Conservation (phyloP, 2,113 vertebrate species). For the Oxygymnocypris stewartii region DNA sequence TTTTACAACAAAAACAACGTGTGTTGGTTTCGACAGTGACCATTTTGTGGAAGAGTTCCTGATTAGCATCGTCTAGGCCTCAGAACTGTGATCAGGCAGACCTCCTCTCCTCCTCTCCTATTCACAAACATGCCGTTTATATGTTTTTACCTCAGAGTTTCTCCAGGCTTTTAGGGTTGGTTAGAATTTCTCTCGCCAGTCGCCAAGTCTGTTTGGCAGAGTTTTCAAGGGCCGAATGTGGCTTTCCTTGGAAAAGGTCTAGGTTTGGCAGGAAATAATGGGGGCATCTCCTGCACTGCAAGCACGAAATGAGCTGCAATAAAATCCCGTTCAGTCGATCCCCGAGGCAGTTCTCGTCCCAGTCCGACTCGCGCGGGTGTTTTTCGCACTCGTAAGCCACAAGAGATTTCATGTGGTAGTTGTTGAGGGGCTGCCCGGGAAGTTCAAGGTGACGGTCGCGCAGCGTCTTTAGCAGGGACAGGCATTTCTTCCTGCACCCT, state of each 20-base stretch:
- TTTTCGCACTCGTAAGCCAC: conserved; percentile 99
- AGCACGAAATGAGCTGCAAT: conserved; percentile 98
- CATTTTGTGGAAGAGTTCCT: conserved; percentile 63
- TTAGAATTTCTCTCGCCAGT: conserved; percentile 96
- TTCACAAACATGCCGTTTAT: conserved; percentile 40
- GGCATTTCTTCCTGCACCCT: conserved; percentile 97
- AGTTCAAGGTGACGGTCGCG: conserved; percentile 97
- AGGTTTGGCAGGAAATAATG: conserved; percentile 97
- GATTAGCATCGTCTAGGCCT: conserved; percentile 61
- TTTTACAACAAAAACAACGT: conserved; percentile 61
- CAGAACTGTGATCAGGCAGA: conserved; percentile 50
- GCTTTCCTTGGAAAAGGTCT: conserved; percentile 98
- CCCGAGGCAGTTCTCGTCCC: conserved; percentile 97
- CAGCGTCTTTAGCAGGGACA: conserved; percentile 95
- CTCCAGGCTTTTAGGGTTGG: conserved; percentile 99
- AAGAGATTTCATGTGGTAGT: conserved; percentile 98
- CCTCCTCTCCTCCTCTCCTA: conserved; percentile 15
- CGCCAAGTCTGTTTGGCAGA: conserved; percentile 99
- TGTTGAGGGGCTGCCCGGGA: conserved; percentile 93
- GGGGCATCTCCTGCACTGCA: conserved; percentile 96
- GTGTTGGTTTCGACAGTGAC: conserved; percentile 58
- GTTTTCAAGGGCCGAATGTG: conserved; percentile 95
- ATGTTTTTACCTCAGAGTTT: conserved; percentile 88
- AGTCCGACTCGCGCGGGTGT: conserved; percentile 96
- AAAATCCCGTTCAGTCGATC: conserved; percentile 97